Percentiles rank a stretch among this genome's conserved stretches.
Conservation (phyloP, 2,113 vertebrate species). For the Ranitomeya variabilis region DNA sequence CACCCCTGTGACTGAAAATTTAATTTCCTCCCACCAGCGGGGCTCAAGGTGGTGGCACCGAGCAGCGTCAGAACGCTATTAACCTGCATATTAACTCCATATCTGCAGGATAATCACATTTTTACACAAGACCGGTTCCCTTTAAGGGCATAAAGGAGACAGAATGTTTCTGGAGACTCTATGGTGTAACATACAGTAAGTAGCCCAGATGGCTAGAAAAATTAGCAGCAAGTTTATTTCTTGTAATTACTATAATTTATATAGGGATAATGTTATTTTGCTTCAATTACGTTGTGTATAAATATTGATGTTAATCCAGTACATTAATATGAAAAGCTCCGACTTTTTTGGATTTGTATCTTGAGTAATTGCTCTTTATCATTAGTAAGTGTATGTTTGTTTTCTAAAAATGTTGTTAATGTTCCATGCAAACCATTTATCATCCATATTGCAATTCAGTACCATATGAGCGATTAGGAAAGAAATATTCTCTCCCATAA, state of each 20-base stretch:
- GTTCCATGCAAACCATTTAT: neutral
- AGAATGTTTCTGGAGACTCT: neutral
- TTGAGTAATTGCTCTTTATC: neutral
- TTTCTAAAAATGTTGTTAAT: neutral
- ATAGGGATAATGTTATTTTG: neutral
- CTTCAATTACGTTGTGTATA: neutral
- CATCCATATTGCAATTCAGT: conserved; percentile 4
- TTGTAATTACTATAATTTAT: neutral
- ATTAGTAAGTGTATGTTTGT: neutral
- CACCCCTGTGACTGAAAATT: too few species aligned
- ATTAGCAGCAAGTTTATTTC: neutral
- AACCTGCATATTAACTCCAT: too few species aligned
- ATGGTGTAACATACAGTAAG: neutral
- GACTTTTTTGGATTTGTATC: neutral
- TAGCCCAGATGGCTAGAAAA: neutral
- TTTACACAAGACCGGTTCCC: too few species aligned
- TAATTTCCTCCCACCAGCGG: too few species aligned
- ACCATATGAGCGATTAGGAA: neutral
- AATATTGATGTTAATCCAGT: neutral
- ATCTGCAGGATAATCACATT: too few species aligned
- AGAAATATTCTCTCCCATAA: neutral
- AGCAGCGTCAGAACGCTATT: too few species aligned
- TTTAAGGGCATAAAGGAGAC: too few species aligned
- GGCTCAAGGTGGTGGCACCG: too few species aligned
- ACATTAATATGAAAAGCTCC: neutral